A percentile compares a stretch with the other conserved stretches of the same genome.
Conservation (phyloP, 2,888 invertebrate species). For the Eilema griseolum region DNA sequence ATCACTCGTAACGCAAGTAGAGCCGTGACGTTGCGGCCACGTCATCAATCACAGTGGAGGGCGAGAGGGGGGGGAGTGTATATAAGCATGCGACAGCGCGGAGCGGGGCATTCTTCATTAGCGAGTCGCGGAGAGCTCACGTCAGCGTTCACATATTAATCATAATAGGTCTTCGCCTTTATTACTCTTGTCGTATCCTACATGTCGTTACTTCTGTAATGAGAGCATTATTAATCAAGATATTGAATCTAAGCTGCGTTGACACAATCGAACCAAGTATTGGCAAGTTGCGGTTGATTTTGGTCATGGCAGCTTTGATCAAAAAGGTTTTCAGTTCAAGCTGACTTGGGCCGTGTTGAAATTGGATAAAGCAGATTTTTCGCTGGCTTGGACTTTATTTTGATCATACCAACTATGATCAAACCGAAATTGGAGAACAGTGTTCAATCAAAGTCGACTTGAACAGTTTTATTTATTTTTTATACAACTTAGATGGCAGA, state of each 20-base stretch:
- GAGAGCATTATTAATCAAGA: conserved; percentile 57
- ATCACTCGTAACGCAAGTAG: conserved; percentile 62
- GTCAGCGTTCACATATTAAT: conserved; percentile 71
- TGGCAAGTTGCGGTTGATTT: neutral
- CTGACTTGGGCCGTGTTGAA: neutral
- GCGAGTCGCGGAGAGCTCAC: conserved; percentile 62
- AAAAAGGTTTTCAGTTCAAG: neutral
- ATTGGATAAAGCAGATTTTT: neutral
- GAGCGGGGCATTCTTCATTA: conserved; percentile 76
- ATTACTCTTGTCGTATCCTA: conserved; percentile 57
- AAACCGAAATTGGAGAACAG: neutral
- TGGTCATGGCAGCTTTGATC: neutral
- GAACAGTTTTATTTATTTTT: no score
- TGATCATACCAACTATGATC: neutral
- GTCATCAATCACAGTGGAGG: conserved; percentile 77
- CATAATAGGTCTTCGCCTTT: conserved; percentile 62
- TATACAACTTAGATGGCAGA: no score
- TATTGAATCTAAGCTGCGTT: conserved; percentile 28
- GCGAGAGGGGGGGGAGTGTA: conserved; percentile 54
- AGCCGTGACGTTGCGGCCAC: conserved; percentile 68
- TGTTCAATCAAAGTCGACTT: neutral
- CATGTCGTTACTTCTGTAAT: conserved; percentile 56
- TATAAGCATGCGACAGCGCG: conserved; percentile 61
- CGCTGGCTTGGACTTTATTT: neutral
- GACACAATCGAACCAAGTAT: neutral